Conservation (phyloP, 2,888 invertebrate genomes). For the Helleia helle region DNA sequence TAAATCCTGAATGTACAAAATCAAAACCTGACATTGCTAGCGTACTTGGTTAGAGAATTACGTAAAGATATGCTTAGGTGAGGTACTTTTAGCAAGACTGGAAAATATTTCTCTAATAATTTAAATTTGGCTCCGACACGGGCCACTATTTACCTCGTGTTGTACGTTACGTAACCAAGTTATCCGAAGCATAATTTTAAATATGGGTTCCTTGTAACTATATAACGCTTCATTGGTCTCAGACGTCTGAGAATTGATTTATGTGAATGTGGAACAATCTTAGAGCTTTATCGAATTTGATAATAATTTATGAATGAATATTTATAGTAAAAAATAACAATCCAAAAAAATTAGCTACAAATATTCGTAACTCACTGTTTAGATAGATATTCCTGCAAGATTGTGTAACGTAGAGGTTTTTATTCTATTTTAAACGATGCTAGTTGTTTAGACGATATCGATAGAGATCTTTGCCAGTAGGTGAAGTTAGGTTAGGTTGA, state of each 20-base stretch:
- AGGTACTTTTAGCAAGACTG: slow-evolving; percentile 37
- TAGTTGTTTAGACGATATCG: slow-evolving; percentile 49
- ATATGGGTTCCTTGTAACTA: slow-evolving; percentile 22
- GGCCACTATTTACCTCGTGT: slow-evolving; percentile 22
- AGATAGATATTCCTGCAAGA: slow-evolving; percentile 54
- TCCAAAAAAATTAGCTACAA: slow-evolving; percentile 34
- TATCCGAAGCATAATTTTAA: slow-evolving; percentile 21
- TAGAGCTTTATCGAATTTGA: slow-evolving; percentile 75
- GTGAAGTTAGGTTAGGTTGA: slow-evolving; percentile 40
- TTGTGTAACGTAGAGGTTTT: slow-evolving; percentile 51
- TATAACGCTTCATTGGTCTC: slow-evolving; percentile 30
- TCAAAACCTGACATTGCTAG: slow-evolving; percentile 50
- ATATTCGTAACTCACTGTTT: slow-evolving; percentile 50
- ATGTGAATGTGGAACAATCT: slow-evolving; percentile 69
- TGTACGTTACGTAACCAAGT: slow-evolving; percentile 15
- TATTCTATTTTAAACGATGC: slow-evolving; percentile 64
- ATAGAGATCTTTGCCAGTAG: slow-evolving; percentile 40
- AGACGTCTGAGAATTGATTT: slow-evolving; percentile 39
- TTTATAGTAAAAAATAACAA: slow-evolving; percentile 43
- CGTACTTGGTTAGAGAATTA: slow-evolving; percentile 42
- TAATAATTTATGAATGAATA: slow-evolving; percentile 68
- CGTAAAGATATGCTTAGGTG: slow-evolving; percentile 38
- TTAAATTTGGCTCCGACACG: slow-evolving; percentile 21
- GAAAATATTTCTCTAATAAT: slow-evolving; percentile 32
- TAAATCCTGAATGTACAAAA: slow-evolving; percentile 69